Evolutionary conservation across 2,113 vertebrate genomes (phyloP), one percentile per base, ranked within the genome.

Genomic region (Promerops cafer): DNA sequence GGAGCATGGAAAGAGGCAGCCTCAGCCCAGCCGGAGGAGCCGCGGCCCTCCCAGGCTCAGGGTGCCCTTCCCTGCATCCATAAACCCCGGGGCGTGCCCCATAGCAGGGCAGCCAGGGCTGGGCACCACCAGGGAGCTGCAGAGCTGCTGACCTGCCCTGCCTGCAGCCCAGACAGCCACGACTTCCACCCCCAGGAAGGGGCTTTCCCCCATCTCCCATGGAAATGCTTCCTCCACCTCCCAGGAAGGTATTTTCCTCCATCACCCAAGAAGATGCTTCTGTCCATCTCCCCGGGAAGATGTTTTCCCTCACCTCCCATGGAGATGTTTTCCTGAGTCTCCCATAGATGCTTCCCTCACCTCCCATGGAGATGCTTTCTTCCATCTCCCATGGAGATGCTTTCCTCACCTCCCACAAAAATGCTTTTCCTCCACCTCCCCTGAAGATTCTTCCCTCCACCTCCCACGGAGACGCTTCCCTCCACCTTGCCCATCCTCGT

Each of bases 91-190:
- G 31, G 14, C 40, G 64, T 59, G 64, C 33, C 40, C 61, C 65
- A 0, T 2, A 6, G 4, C 7, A 4, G 11, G 20, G 64, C 0
- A 53, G 30, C 1, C 2, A 5, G 31, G 24, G n/a, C 8, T 24
- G 30, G 22, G 13, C 50, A 30, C 11, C 20, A 2, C 1, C 1
- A 16, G 13, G 39, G 44, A 56, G 40, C 50, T 47, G 39, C 63
- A 40, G 50, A 83, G 42, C 35, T 15, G 37, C 7, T 11, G 60
- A 60, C 6, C 24, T 1, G 1, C 61, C 7, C 2, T n/a, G 24
- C 0, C 59, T 24, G 45, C 52, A 68, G 56, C 64, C 27, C 45
- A 2, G 28, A 5, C 13, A 19, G 53, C 2, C 10, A 10, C 2
- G 2, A 7, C 47, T 33, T 16, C 63, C 68, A 13, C 35, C 23